Conservation (phyloP, 2,888 invertebrate species). For the Choristoneura rosaceana region DNA sequence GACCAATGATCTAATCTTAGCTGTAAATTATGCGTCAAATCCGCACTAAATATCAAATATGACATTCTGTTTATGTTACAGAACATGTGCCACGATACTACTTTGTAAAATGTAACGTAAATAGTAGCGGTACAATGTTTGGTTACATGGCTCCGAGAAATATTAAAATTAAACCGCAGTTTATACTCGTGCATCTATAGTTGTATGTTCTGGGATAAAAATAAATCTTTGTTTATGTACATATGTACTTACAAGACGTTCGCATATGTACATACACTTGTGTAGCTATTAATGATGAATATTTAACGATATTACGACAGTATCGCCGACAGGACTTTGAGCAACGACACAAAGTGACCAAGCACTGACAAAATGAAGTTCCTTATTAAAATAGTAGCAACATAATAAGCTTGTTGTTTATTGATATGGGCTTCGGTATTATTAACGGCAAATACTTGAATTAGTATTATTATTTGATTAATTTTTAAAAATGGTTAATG, state of each 20-base stretch:
- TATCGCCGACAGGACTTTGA: not conserved
- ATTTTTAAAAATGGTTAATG: no score
- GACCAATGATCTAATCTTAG: conserved; percentile 2
- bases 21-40: conserved; percentile 4
- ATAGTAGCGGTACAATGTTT: conserved; percentile 13
- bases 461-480: no score
- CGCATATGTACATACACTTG: not conserved
- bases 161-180: conserved; percentile 17
- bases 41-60: conserved; percentile 4
- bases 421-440: no score
- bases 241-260: not conserved
- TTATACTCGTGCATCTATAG: not conserved
- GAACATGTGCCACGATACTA: conserved; percentile 1
- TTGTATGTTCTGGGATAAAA: not conserved
- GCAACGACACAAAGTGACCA: no score
- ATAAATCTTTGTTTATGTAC: not conserved
- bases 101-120: conserved; percentile 19
- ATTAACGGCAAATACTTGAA: no score
- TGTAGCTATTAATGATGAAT: no score
- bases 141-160: conserved; percentile 6
- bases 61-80: conserved; percentile 18
- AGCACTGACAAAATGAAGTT: no score
- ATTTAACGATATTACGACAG: no score
- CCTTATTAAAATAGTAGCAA: no score
- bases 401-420: no score